Evolutionary conservation across 1,140 invertebrate genomes (phyloP).

Genomic region (Lordiphosa stackelbergi): DNA sequence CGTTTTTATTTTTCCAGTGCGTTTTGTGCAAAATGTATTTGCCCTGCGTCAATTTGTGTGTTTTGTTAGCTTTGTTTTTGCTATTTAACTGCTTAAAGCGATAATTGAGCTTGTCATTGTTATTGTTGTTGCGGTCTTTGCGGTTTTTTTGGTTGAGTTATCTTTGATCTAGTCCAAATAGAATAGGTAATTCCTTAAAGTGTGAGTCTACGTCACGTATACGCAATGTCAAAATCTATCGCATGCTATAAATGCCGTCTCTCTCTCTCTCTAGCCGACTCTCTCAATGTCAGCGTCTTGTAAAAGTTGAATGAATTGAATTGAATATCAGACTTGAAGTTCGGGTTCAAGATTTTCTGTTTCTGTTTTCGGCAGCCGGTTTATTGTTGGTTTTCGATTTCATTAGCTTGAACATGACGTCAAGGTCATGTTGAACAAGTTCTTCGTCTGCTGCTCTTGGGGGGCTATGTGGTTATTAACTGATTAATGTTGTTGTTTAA

Average conservation of each 20-base stretch:
- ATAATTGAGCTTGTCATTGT: conserved; percentile 36
- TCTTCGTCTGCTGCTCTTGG: conserved; percentile 43
- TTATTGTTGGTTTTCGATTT: conserved; percentile 66
- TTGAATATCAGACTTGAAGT: conserved; percentile 42
- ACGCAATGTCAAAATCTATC: conserved; percentile 38
- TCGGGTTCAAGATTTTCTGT: conserved; percentile 65
- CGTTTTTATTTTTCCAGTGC: conserved; percentile 41
- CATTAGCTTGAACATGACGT: conserved; percentile 49
- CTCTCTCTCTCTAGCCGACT: conserved; percentile 6
- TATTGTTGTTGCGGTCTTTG: conserved; percentile 11
- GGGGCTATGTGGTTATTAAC: conserved; percentile 8
- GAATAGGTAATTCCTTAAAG: conserved; percentile 32
- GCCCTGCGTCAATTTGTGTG: conserved; percentile 38
- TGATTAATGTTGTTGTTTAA: conserved; percentile 1
- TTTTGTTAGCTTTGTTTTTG: conserved; percentile 5
- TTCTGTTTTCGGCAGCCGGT: conserved; percentile 40
- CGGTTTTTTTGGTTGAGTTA: conserved; percentile 35
- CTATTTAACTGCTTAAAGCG: conserved; percentile 24
- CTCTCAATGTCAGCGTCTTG: conserved; percentile 46
- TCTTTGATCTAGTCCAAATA: conserved; percentile 36
- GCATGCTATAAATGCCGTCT: conserved; percentile 43
- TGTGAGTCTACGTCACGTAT: conserved; percentile 45
- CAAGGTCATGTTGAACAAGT: conserved; percentile 64
- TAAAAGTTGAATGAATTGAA: conserved; percentile 71
- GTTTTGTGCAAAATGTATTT: conserved; percentile 36